A percentile compares a stretch with the other conserved stretches of the same genome.
Conservation (phyloP, 2,113 vertebrate species). For the Salvelinus fontinalis region DNA sequence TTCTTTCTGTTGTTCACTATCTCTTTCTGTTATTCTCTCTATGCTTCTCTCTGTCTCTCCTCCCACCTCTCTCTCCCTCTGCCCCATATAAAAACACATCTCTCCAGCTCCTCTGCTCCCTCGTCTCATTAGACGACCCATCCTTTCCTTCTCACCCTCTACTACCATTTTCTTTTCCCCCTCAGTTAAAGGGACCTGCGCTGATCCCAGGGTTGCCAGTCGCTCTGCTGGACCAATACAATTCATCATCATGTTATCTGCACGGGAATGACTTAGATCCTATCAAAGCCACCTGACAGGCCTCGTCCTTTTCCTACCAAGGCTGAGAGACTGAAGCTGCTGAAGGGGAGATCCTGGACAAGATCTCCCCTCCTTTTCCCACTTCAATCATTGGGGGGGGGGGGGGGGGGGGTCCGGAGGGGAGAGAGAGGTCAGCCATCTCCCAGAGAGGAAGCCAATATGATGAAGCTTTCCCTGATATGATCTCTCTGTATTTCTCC, state of each 20-base stretch:
- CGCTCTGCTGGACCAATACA: constrained; percentile 3
- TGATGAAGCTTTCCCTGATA: not conserved
- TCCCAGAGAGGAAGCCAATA: constrained; percentile 2
- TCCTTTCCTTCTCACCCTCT: no score
- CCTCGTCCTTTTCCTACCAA: constrained; percentile 8
- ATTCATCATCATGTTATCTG: constrained; percentile 49
- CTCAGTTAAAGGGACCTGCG: no score
- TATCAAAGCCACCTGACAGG: constrained; percentile 40
- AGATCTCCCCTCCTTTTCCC: not conserved
- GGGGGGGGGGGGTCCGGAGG: constrained; percentile 26
- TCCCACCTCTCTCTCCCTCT: not conserved
- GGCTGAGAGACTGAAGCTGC: not conserved
- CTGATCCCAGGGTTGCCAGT: no score
- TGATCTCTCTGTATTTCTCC: not conserved
- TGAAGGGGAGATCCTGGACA: not conserved
- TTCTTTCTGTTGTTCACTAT: not conserved
- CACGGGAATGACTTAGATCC: constrained; percentile 41
- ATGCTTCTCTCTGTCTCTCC: not conserved
- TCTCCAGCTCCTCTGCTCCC: no score
- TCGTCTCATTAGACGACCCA: no score
- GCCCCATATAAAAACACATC: no score
- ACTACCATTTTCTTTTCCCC: no score
- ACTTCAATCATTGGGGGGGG: constrained; percentile 9
- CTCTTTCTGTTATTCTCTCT: not conserved
- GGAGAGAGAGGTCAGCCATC: not conserved